These are phyloP conservation scores for Argyrosomus regius DNA, from an alignment of 2,797 vertebrate species.

Conservation along the genomic window DNA sequence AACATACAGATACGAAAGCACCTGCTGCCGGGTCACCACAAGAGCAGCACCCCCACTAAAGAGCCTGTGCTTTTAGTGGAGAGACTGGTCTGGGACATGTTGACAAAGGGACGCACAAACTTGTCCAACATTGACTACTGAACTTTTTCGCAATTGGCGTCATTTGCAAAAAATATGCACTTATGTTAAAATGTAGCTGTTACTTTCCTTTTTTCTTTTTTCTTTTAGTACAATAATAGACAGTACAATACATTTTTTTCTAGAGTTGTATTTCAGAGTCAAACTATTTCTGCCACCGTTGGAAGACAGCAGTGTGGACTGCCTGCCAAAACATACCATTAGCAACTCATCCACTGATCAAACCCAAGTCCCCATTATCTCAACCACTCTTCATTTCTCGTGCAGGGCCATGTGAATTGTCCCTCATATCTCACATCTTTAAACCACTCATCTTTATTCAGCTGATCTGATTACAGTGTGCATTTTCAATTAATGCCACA, in stretches of 20 bases:
- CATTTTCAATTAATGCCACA: slow-evolving; percentile 71
- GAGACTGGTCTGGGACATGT: not conserved
- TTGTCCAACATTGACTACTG: not conserved
- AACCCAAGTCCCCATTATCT: slow-evolving; percentile 54
- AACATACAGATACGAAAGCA: not conserved
- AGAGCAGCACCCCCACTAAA: not conserved
- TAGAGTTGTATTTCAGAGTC: slow-evolving; percentile 60
- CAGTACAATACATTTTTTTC: slow-evolving; percentile 8
- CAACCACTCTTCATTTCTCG: slow-evolving; percentile 56
- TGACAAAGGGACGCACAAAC: not conserved
- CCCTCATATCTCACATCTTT: slow-evolving; percentile 63
- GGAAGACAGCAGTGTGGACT: slow-evolving; percentile 27
- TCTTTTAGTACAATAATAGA: too few relatives aligned
- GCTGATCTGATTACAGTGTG: slow-evolving; percentile 74
- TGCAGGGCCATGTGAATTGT: slow-evolving; percentile 56
- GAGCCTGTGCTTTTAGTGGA: too few relatives aligned
- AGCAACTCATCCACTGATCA: slow-evolving; percentile 55
- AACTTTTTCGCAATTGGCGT: not conserved
- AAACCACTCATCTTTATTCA: slow-evolving; percentile 72
- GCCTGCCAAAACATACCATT: slow-evolving; percentile 69
- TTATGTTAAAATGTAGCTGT: not conserved
- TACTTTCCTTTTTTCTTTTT: not conserved
- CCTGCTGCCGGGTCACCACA: not conserved
- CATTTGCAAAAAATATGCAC: not conserved
- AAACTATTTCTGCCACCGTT: slow-evolving; percentile 58